Conservation (phyloP, 1,140 invertebrate genomes). For the Leucophenga varia region DNA sequence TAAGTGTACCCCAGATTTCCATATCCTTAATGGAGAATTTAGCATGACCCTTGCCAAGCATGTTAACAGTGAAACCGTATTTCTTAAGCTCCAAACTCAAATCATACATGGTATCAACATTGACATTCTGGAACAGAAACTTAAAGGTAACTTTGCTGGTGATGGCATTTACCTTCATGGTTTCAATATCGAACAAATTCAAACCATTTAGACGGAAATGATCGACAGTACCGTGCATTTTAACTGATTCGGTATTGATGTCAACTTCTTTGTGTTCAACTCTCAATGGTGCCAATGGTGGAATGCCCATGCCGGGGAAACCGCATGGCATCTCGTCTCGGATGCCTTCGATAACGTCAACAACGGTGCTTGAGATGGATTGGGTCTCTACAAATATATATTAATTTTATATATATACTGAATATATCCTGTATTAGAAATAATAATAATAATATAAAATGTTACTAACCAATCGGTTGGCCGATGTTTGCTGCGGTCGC, state of each 20-base stretch:
- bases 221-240: slow-evolving; percentile 33
- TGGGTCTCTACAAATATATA: slow-evolving; percentile 20
- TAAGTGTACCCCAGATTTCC: slow-evolving; percentile 39
- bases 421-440: too few relatives aligned
- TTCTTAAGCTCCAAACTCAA: slow-evolving; percentile 37
- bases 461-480: slow-evolving; percentile 33
- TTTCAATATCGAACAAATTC: slow-evolving; percentile 45
- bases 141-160: slow-evolving; percentile 47
- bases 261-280: slow-evolving; percentile 34
- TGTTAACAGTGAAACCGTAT: slow-evolving; percentile 46
- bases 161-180: slow-evolving; percentile 47
- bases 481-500: slow-evolving; percentile 31
- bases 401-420: too few relatives aligned
- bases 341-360: slow-evolving; percentile 27
- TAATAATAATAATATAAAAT: too few relatives aligned
- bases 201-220: slow-evolving; percentile 49
- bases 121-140: slow-evolving; percentile 42
- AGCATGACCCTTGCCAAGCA: slow-evolving; percentile 42
- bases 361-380: slow-evolving; percentile 40
- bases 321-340: slow-evolving; percentile 50
- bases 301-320: slow-evolving; percentile 39
- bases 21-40: slow-evolving; percentile 49
- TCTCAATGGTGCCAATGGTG: slow-evolving; percentile 43
- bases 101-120: slow-evolving; percentile 45
- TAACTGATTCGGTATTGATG: slow-evolving; percentile 31